phyloP scores from a whole-genome alignment of 2,888 invertebrate species.

The Kryphioiulus occultus region DNA sequence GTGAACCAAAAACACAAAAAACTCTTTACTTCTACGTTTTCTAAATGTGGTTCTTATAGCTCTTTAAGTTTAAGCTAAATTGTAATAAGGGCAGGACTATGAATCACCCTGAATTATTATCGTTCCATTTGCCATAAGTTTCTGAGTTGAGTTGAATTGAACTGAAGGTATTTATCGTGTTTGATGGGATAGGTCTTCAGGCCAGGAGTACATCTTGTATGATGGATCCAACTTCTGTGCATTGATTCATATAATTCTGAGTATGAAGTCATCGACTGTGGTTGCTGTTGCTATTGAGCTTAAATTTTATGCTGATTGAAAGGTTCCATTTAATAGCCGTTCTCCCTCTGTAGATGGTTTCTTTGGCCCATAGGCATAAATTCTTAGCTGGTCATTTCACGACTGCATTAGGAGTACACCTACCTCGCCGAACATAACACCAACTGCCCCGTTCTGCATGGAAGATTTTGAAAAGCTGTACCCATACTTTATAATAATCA shows the following conservation, averaged over 20 bases:
- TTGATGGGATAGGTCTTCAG: too few species aligned
- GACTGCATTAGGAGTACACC: conserved; percentile 24
- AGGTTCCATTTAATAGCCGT: conserved; percentile 20
- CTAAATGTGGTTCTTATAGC: too few species aligned
- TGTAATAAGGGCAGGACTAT: too few species aligned
- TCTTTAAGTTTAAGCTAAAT: too few species aligned
- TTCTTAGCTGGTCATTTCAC: conserved; percentile 35
- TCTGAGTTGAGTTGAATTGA: too few species aligned
- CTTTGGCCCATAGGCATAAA: conserved; percentile 33
- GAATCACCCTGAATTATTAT: too few species aligned
- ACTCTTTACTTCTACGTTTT: too few species aligned
- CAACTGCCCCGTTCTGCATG: conserved; percentile 42
- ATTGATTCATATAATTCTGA: not conserved
- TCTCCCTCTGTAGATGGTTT: not conserved
- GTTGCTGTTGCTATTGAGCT: not conserved
- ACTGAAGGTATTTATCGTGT: too few species aligned
- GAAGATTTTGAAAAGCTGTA: conserved; percentile 44
- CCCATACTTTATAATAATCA: conserved; percentile 41
- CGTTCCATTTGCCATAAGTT: too few species aligned
- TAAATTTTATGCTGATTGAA: conserved; percentile 26
- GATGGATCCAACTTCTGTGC: not conserved
- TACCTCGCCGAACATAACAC: not conserved
- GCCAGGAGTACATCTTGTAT: too few species aligned
- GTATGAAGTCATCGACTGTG: not conserved
- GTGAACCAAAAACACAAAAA: too few species aligned